Evolutionary conservation across 92 coral and sea anemone species (phyloP).

Genomic region (Paragorgia papillata): DNA sequence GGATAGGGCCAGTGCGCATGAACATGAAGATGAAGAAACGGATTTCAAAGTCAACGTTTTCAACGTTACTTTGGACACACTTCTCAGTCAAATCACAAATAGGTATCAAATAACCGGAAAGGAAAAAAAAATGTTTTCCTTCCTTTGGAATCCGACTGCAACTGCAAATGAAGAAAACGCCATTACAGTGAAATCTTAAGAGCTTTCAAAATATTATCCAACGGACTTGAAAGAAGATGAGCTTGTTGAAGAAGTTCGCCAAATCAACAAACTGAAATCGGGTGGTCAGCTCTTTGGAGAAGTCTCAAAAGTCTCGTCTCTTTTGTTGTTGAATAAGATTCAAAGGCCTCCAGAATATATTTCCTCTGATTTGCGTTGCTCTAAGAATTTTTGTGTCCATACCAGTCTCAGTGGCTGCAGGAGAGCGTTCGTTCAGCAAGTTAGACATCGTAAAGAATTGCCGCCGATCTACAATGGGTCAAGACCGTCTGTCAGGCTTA

Average conservation of each 20-base stretch:
- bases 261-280: neutral
- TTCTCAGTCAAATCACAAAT: slow-evolving; percentile 1
- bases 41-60: slow-evolving; percentile 7
- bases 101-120: slow-evolving; percentile 2
- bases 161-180: neutral
- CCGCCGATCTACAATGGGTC: slow-evolving; percentile 10
- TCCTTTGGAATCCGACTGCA: slow-evolving; percentile 9
- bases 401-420: slow-evolving; percentile 19
- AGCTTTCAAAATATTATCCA: neutral
- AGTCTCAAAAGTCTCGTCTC: neutral
- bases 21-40: slow-evolving; percentile 3
- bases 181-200: neutral
- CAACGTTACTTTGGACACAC: slow-evolving; percentile 3
- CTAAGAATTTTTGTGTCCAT: slow-evolving; percentile 1
- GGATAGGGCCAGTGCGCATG: neutral
- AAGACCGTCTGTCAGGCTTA: neutral
- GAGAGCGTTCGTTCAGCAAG: slow-evolving; percentile 10
- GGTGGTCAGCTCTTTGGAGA: neutral
- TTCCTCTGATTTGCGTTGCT: neutral
- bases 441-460: slow-evolving; percentile 1
- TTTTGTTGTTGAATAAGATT: neutral
- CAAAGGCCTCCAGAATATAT: slow-evolving; percentile 4
- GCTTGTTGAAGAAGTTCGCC: neutral
- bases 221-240: neutral
- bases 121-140: slow-evolving; percentile 10